Evolutionary conservation across 2,888 invertebrate species (phyloP), one percentile per base, ranked within the genome.

Genomic region (Plagiodera versicolora): DNA sequence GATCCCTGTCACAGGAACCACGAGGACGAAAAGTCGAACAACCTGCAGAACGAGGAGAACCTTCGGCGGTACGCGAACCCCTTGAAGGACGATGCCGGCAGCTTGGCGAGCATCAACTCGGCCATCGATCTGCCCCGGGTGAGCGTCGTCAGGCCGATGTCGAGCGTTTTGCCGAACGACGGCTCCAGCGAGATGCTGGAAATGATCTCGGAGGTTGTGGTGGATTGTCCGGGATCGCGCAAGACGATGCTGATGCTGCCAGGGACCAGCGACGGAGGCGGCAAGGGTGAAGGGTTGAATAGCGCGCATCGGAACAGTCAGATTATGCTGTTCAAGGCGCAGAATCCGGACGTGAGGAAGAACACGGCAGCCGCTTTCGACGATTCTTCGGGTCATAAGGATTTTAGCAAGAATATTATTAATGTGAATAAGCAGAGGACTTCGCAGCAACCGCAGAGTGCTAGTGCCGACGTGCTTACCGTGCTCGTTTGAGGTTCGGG

Each of bases 1-100:
- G 88, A 85, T 74, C 85, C 82, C 61, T 86, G 86, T 78, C 87
- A 85, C 67, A 80, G 86, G 68, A 85, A 87, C 73, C 87, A 89
- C 74, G 91, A 92, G 75, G 92, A 93, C 75, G 93, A 94, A 75
- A 94, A 94, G 78, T 91, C 94, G 2, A 95, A 95, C 79, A 95
- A 95, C 79, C 81, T 93, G 60, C 94, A 95, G 80, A 94, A 94
- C 79, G 93, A 94, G 77, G 94, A 95, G 80, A 94, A 94, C 77
- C 83, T 95, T 60, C 85, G 53, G 44, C 24, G 70, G 56, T 80
- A 79, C 63, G 78, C 80, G 17, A 80, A 80, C 69, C 80, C 80
- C 80, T 65, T 82, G 77, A 63, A 84, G 80, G 66, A 83, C 84
- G 70, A 80, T 55, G 81, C 86, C 18, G 72, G 77, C 35, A 75